These are phyloP conservation scores for Aradus depressus DNA, from an alignment of 2,888 invertebrate species.

Conservation along the genomic window DNA sequence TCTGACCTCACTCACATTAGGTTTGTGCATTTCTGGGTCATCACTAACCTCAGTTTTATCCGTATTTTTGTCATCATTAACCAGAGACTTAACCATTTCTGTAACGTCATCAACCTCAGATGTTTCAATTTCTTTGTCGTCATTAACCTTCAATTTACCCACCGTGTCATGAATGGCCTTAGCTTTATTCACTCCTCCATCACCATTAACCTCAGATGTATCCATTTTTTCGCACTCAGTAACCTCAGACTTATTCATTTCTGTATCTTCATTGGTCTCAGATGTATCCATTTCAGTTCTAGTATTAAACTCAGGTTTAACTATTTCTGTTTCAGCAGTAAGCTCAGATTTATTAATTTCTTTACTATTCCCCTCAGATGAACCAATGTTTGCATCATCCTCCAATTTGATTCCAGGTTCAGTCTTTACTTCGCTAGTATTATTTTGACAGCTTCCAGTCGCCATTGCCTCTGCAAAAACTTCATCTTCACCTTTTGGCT, in stretches of 20 bases:
- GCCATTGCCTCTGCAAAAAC: no score
- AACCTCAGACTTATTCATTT: conserved; percentile 29
- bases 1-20: no score
- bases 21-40: background rate
- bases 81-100: background rate
- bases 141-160: background rate
- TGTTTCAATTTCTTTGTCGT: background rate
- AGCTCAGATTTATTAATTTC: no score
- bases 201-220: background rate
- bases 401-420: no score
- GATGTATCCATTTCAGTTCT: background rate
- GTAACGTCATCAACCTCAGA: no score
- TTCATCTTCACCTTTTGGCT: no score
- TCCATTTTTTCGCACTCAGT: conserved; percentile 5
- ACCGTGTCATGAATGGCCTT: background rate
- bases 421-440: no score
- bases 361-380: no score
- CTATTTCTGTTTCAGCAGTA: no score
- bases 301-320: background rate
- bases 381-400: no score
- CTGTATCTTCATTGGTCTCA: conserved; percentile 17
- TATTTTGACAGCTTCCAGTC: no score
- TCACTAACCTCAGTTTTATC: background rate
- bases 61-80: background rate
- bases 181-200: background rate